Evolutionary conservation across 64 coral and sea anemone species (phyloP).

Genomic region (Anthopleura sola): DNA sequence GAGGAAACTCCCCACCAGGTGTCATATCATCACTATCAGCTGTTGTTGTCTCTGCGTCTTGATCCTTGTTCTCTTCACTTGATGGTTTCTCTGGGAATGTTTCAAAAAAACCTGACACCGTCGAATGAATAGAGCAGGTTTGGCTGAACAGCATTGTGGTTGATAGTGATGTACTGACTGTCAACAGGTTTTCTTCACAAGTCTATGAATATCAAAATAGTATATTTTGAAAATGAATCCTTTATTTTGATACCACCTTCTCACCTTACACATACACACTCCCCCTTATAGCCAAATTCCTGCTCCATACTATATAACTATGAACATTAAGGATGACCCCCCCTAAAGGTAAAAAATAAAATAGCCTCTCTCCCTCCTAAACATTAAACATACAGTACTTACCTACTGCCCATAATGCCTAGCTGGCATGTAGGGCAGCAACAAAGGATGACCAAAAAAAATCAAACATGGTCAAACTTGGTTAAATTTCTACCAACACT

Average conservation of each 20-base stretch:
- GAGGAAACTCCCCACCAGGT: conserved; percentile 20
- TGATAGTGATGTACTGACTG: conserved; percentile 21
- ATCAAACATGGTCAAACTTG: too few species aligned
- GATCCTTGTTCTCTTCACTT: not conserved
- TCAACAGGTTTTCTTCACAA: conserved; percentile 37
- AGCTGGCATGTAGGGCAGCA: too few species aligned
- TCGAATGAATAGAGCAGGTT: conserved; percentile 26
- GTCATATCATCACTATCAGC: not conserved
- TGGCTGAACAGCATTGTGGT: conserved; percentile 26
- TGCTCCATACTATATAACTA: too few species aligned
- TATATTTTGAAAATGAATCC: not conserved
- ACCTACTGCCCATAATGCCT: too few species aligned
- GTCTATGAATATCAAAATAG: conserved; percentile 14
- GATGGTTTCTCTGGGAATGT: conserved; percentile 13
- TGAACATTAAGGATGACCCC: too few species aligned
- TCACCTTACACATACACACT: too few species aligned
- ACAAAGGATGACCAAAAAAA: too few species aligned
- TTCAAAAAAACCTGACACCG: conserved; percentile 42
- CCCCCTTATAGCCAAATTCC: too few species aligned
- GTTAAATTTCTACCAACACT: too few species aligned
- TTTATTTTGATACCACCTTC: not conserved
- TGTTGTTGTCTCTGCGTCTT: not conserved
- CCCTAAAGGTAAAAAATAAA: too few species aligned
- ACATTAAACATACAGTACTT: too few species aligned
- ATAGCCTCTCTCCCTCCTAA: too few species aligned